Evolutionary conservation across 2,113 vertebrate species (phyloP).

Genomic region (Channa maculata): DNA sequence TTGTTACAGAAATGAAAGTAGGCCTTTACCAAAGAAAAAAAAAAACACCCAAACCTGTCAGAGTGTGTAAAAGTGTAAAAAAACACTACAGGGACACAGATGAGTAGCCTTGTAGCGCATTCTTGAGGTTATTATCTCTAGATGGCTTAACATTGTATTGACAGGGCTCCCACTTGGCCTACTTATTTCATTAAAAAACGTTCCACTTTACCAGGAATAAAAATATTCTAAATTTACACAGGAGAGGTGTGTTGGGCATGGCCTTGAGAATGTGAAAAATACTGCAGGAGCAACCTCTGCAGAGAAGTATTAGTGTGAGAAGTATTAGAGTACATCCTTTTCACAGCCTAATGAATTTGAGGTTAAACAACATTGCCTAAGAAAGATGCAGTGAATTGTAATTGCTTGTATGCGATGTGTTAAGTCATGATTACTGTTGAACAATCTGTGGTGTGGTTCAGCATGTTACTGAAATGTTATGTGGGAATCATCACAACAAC

Average conservation of each 20-base stretch:
- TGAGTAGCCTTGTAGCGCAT: not conserved
- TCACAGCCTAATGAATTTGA: not conserved
- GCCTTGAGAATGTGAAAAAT: conserved; percentile 26
- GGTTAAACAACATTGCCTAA: not conserved
- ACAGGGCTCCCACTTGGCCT: not conserved
- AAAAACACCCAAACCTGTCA: too few relatives aligned
- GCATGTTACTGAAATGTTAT: too few relatives aligned
- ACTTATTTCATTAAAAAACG: not conserved
- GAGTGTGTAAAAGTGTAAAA: too few relatives aligned
- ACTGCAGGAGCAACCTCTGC: not conserved
- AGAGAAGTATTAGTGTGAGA: not conserved
- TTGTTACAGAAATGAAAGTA: too few relatives aligned
- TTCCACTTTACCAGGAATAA: not conserved
- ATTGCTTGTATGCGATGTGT: too few relatives aligned
- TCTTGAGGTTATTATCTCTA: not conserved
- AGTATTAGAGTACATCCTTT: not conserved
- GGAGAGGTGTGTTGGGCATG: not conserved
- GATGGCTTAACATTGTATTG: conserved; percentile 7
- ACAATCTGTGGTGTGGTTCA: too few relatives aligned
- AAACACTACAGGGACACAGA: too few relatives aligned
- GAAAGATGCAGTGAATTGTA: not conserved
- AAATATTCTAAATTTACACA: not conserved
- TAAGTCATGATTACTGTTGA: too few relatives aligned
- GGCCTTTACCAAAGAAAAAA: too few relatives aligned
- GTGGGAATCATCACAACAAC: too few relatives aligned